Evolutionary conservation across 2,797 vertebrate genomes (phyloP), one percentile per base, ranked within the genome.

Genomic region (Gambusia yucatana): DNA sequence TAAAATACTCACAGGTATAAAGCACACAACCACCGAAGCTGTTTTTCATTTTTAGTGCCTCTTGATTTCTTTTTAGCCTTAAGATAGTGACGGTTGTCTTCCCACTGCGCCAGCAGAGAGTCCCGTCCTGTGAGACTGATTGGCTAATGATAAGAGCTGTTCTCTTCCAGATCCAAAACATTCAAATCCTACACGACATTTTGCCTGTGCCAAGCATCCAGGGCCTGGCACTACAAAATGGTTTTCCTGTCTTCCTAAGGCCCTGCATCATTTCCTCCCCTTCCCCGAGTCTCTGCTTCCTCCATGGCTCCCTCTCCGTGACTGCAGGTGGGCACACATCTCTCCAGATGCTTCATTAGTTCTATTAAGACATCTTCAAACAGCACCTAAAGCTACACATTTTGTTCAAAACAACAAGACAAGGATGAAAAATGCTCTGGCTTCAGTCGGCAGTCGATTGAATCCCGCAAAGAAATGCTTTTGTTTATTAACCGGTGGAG

Each of bases 331-430:
- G 77, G 84, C 79, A 47, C 71, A 50, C 77, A 84, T 85, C 78
- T 92, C 90, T 90, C 91, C 86, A 80, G 90, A 91, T 10, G 22
- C 84, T 90, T 93, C 87, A 93, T 94, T 93, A 91, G 88, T 43
- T 88, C 76, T 79, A 86, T 90, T 82, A 92, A 85, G 65, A 78
- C 52, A 70, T 46, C 77, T 67, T 82, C 73, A 69, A 87, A 79
- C 55, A 55, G 44, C 57, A 87, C 82, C 88, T 86, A 71, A 77
- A 85, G 86, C 79, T 80, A 52, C 59, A 69, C 36, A 33, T 33
- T 59, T 84, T 75, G 82, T 85, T 33, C 81, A 82, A 22, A 83
- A 83, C 57, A 39, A 47, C 69, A 81, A 72, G 55, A 3, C n/a
- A 57, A 36, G 4, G 76, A 79, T 83, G 57, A 77, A 71, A 75